These are phyloP conservation scores for Daktulosphaira vitifoliae DNA, from an alignment of 1,140 invertebrate species.

Conservation along the genomic window DNA sequence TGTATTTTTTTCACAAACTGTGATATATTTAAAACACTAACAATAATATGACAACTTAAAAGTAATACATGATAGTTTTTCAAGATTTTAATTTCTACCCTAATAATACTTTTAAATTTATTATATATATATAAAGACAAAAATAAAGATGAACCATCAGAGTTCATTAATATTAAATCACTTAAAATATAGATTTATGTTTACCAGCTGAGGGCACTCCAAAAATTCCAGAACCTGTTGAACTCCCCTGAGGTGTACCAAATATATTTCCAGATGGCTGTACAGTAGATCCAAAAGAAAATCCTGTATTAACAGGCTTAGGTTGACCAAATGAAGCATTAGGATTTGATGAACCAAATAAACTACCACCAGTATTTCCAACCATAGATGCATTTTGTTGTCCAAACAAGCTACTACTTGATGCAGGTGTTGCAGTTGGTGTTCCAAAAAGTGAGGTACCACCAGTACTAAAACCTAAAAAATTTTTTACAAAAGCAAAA, in stretches of 20 bases:
- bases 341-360: constrained; percentile 49
- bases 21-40: too few relatives aligned
- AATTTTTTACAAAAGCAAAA: background rate
- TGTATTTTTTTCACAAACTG: too few relatives aligned
- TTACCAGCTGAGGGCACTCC: constrained; percentile 44
- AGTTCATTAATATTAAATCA: too few relatives aligned
- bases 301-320: constrained; percentile 42
- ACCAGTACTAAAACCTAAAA: constrained; percentile 9
- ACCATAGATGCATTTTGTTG: constrained; percentile 38
- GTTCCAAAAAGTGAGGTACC: constrained; percentile 38
- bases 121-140: too few relatives aligned
- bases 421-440: constrained; percentile 40
- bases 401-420: constrained; percentile 48
- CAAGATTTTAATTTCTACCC: too few relatives aligned
- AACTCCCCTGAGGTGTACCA: constrained; percentile 48
- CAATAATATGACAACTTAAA: too few relatives aligned
- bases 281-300: constrained; percentile 41
- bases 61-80: too few relatives aligned
- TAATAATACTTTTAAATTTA: too few relatives aligned
- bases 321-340: constrained; percentile 52
- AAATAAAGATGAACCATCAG: too few relatives aligned
- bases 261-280: constrained; percentile 49
- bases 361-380: constrained; percentile 44
- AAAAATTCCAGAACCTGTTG: constrained; percentile 52
- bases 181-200: too few relatives aligned